Base-by-base conservation (phyloP, 2,797 vertebrate genomes). In the Myoxocephalus aenaeus region DNA sequence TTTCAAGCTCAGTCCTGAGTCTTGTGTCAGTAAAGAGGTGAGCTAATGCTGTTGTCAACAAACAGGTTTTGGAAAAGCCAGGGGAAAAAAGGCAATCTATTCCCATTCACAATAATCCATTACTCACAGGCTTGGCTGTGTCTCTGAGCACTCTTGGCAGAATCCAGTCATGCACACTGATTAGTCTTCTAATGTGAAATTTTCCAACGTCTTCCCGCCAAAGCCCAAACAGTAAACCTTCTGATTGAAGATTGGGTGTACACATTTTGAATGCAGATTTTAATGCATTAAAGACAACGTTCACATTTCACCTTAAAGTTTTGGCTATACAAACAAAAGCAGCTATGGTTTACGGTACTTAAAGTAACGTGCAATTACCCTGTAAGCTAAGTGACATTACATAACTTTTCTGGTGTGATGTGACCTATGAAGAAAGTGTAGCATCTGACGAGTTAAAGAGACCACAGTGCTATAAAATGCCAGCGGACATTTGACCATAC, bases 71-170 rank as follows among this genome's bases (percentile, higher is more conserved):
- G 56, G 74, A 48, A 70, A 70, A 67, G 69, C 58, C 56, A 76
- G 70, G 61, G 25, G 53, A 14, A 27, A 68, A 72, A 70, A 72
- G 46, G 9, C 59, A 32, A 66, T 38, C 38, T 53, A 40, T 59
- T 74, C 68, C 83, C 83, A 75, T 76, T 77, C 56, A 54, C 57
- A 64, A 68, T 80, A 85, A 87, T 79, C 29, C 64, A 73, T 80
- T 67, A 77, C 80, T 77, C 54, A 65, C 65, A 69, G 53, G 36
- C 25, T 82, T 65, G 68, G 64, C 54, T 70, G 29, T 25, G n/a
- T 61, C 18, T 70, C 71, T 27, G 18, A 65, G 50, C 62, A 29
- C 42, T 22, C 20, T 57, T 48, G 66, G 80, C 54, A 70, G 80
- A 75, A 65, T 69, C 20, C 59, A 69, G 73, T 77, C 61, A 77